These are phyloP conservation scores for Polyploca ridens DNA, from an alignment of 2,888 invertebrate genomes.

Conservation along the genomic window DNA sequence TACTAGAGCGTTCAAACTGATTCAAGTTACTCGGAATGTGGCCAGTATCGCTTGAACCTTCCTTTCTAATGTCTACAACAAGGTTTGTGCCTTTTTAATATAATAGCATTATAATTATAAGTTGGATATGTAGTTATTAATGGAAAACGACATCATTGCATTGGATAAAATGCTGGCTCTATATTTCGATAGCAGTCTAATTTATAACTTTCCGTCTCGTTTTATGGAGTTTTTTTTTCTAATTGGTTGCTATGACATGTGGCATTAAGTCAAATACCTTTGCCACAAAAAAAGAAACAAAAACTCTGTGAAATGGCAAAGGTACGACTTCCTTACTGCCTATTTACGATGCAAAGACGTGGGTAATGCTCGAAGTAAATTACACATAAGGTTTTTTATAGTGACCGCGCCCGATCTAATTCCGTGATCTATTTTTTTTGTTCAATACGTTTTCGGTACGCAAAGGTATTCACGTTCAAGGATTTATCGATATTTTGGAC, in stretches of 20 bases:
- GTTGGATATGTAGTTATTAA: not conserved
- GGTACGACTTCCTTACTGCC: conserved; percentile 24
- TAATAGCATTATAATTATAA: conserved; percentile 8
- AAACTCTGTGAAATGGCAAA: conserved; percentile 14
- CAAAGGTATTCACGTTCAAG: conserved; percentile 43
- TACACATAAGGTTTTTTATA: conserved; percentile 34
- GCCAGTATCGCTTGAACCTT: not conserved
- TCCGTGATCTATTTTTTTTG: conserved; percentile 39
- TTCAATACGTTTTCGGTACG: conserved; percentile 19
- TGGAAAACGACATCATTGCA: not conserved
- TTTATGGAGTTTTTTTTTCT: not conserved
- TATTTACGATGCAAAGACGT: not conserved
- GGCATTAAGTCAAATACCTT: not conserved
- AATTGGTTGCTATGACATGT: not conserved
- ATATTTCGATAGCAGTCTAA: not conserved
- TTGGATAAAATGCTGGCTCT: not conserved
- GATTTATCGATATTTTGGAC: conserved; percentile 28
- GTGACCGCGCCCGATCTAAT: conserved; percentile 29
- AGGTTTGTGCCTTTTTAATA: conserved; percentile 12
- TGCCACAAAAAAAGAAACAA: conserved; percentile 7
- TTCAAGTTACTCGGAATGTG: conserved; percentile 11
- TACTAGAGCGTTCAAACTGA: conserved; percentile 9
- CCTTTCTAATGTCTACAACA: conserved; percentile 13
- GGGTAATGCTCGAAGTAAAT: conserved; percentile 13
- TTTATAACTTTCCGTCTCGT: not conserved